These are phyloP conservation scores for Trachelus stipa DNA, from an alignment of 2,888 invertebrate genomes.

Conservation along the genomic window DNA sequence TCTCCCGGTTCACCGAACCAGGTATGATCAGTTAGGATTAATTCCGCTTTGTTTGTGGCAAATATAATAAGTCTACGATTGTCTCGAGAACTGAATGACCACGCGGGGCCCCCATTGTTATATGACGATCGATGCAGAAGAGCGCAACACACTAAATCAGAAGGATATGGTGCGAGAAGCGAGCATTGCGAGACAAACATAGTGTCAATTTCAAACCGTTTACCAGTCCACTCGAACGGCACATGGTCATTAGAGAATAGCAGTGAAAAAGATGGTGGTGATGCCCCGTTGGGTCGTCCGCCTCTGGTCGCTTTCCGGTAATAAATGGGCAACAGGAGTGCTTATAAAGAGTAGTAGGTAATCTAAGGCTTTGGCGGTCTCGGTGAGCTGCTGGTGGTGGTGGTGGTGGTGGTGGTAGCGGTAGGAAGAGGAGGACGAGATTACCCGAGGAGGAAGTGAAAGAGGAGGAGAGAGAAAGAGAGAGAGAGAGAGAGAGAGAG, in stretches of 20 bases:
- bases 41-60: no score
- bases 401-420: conserved; percentile 6
- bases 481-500: neutral
- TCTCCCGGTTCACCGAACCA: no score
- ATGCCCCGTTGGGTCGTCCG: neutral
- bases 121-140: no score
- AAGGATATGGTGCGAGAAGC: neutral
- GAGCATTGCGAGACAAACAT: neutral
- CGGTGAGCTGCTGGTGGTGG: conserved; percentile 22
- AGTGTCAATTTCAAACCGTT: no score
- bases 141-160: no score
- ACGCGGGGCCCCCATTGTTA: no score
- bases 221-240: no score
- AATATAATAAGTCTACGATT: no score
- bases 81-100: no score
- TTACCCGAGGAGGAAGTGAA: conserved; percentile 9
- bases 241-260: no score
- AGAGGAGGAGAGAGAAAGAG: neutral
- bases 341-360: conserved; percentile 65
- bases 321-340: conserved; percentile 66
- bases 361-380: conserved; percentile 62
- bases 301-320: conserved; percentile 22
- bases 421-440: conserved; percentile 22
- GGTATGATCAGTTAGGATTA: no score
- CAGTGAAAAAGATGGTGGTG: no score